Evolutionary conservation across 1,140 invertebrate species (phyloP), one percentile per base, ranked within the genome.

Genomic region (Lepidurus apus): DNA sequence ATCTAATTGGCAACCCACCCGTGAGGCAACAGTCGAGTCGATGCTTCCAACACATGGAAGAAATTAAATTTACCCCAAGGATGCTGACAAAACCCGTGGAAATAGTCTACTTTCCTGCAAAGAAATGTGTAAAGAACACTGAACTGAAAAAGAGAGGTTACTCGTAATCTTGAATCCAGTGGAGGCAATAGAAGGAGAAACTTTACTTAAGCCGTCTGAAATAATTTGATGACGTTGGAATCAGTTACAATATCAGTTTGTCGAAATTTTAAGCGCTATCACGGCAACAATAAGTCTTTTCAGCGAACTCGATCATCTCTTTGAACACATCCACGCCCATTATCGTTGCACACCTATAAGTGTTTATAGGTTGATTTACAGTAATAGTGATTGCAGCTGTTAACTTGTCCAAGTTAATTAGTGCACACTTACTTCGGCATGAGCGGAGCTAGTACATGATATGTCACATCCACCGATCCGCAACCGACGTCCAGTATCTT

Each of bases 161-260:
- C 88, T 88, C 87, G 81, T 92, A 89, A 82, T 93, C 88, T 79
- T 90, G 89, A 43, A 93, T 89, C 93, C 93, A 95, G 81, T 95
- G 93, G 0, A 95, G 85, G 80, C 92, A 92, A 82, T 93, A 93
- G 81, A 94, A 93, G 0, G 93, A 94, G 75, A 93, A 89, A 1
- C 88, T 81, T 93, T 92, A 79, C 91, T 87, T 81, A 91, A 93
- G 10, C 78, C 79, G 3, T 80, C 77, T 34, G 81, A 80, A 9
- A 82, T 80, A 9, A 78, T 45, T 42, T 81, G 53, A 1, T 81
- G 79, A 0, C 80, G 87, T 65, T 90, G 81, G 0, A 88, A 5
- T 83, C 82, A 1, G 84, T 80, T 45, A 88, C 87, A 74, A 94
- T 91, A 81, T 95, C 91, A 78, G 93, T 82, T 26, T 89, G 85